A percentile compares a stretch with the other conserved stretches of the same genome.
Evolutionary conservation across 2,113 vertebrate genomes (phyloP).

Genomic region (Campylomormyrus numenius): DNA sequence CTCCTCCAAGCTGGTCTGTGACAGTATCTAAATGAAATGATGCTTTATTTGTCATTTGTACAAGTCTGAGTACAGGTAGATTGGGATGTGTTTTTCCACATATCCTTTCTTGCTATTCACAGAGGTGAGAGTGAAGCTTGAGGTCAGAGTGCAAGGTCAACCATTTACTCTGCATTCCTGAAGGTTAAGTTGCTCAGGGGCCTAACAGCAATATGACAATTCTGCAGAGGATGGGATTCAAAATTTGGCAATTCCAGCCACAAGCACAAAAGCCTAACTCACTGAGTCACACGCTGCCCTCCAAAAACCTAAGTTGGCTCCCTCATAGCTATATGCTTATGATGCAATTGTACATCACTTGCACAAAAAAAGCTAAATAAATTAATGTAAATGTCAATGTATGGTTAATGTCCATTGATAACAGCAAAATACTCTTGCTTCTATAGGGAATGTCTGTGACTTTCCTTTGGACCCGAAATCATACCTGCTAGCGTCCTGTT

Average conservation of each 20-base stretch:
- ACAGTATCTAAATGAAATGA: neutral
- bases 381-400: neutral
- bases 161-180: neutral
- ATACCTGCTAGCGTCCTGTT: neutral
- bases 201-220: neutral
- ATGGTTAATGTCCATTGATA: neutral
- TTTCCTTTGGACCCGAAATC: neutral
- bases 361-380: neutral
- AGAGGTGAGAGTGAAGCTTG: neutral
- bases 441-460: neutral
- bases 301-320: neutral
- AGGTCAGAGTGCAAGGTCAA: neutral
- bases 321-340: neutral
- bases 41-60: neutral
- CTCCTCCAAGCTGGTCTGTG: neutral
- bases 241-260: neutral
- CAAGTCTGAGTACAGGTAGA: neutral
- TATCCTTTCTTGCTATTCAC: neutral
- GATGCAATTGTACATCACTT: neutral
- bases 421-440: neutral
- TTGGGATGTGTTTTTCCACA: neutral
- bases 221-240: neutral
- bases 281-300: neutral
- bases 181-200: neutral
- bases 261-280: neutral